Evolutionary conservation across 2,797 vertebrate genomes (phyloP).

Genomic region (Phrynocephalus forsythii): DNA sequence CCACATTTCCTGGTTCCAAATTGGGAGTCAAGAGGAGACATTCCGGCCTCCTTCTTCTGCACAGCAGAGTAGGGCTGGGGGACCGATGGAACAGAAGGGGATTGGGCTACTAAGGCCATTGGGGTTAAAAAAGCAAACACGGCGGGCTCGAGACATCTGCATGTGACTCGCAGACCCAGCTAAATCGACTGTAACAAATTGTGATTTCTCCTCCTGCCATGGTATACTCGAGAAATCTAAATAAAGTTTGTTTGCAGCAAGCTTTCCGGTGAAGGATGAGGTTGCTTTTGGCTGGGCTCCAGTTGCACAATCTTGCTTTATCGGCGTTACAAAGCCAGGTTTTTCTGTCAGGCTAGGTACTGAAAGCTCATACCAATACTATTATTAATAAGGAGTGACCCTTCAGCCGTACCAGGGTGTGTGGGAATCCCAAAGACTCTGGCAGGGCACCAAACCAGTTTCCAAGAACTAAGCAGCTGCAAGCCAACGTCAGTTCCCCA

Average conservation of each 20-base stretch:
- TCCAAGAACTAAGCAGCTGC: constrained; percentile 12
- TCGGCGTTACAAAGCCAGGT: background rate
- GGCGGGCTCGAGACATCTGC: background rate
- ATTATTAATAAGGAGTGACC: background rate
- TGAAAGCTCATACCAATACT: background rate
- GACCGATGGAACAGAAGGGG: background rate
- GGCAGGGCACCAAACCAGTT: constrained; percentile 8
- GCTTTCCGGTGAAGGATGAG: background rate
- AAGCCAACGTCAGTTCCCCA: background rate
- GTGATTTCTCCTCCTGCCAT: background rate
- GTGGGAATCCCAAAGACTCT: background rate
- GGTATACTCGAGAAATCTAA: background rate
- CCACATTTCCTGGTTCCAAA: background rate
- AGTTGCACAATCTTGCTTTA: too few species aligned
- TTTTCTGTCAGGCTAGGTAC: background rate
- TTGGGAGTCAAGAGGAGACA: too few species aligned
- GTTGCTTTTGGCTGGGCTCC: background rate
- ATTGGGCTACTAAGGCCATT: background rate
- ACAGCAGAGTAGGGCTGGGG: too few species aligned
- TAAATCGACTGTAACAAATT: background rate
- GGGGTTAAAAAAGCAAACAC: background rate
- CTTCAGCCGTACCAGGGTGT: background rate
- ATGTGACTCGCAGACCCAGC: background rate
- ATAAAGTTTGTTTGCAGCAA: too few species aligned
- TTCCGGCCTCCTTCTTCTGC: background rate